Evolutionary conservation across 1,140 invertebrate genomes (phyloP), one percentile per base, ranked within the genome.

Genomic region (roundworm (Caenorhabditis elegans)): DNA sequence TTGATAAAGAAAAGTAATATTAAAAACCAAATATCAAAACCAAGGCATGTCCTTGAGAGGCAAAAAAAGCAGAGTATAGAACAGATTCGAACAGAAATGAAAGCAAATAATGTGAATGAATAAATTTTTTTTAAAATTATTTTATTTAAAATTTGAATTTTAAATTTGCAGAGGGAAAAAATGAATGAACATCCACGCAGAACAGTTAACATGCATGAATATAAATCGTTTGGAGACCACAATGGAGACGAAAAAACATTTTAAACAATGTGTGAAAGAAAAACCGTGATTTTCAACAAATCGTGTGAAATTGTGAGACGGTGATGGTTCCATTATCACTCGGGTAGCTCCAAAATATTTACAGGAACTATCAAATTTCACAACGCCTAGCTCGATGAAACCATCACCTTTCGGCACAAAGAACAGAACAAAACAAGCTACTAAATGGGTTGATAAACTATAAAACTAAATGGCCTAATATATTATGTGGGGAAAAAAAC

Each of bases 231-330:
- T 70, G 34, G 60, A 70, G 60, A 70, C 60, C 60, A n/a, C n/a
- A 70, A 70, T 70, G 8, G 60, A 34, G 60, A 39, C n/a, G 11
- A 70, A 70, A 55, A 55, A n/a, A n/a, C n/a, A n/a, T 8, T 43
- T 70, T 70, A 36, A 70, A 70, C 55, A 70, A 70, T 39, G 34
- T 11, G n/a, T 39, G 10, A 55, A 19, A 55, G 28, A 60, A 17
- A 26, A 60, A 70, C 60, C 60, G 60, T 70, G 60, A 70, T 70
- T 70, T 70, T 70, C n/a, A 70, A 70, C 60, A 70, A 70, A 70
- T 39, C 60, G 34, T 31, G 53, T 34, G 24, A 53, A n/a, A n/a
- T 43, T 43, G 39, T 43, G 60, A 70, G 34, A 13, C n/a, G 60
- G 60, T 3, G 34, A 39, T 15, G 34, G 34, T 39, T 39, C 60